Evolutionary conservation across 2,888 invertebrate species (phyloP), one percentile per base, ranked within the genome.

Genomic region (Junonia oenone): DNA sequence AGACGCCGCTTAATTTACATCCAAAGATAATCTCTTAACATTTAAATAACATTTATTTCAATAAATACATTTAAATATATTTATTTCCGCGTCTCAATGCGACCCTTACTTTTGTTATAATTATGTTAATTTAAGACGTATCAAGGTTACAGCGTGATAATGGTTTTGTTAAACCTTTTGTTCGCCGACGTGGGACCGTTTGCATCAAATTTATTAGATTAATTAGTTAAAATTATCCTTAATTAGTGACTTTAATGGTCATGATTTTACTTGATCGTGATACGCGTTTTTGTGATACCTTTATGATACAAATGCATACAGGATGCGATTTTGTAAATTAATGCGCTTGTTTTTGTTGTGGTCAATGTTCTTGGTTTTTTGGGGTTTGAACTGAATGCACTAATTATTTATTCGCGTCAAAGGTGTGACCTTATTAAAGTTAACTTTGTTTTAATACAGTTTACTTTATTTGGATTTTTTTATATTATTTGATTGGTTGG

Each of bases 101-200:
- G 14, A 13, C 43, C 43, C 43, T 43, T 43, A 43, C 8, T 26
- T 14, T 37, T 14, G 31, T 33, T 33, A n/a, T n/a, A 22, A 22
- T 26, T 43, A 43, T 43, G 22, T 8, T 13, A 43, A 43, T 22
- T 13, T 6, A 6, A 37, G 6, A 43, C 26, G 15, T 11, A 38
- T 53, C 53, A 31, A 50, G 56, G 50, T 50, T 46, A 40, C n/a
- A 15, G 13, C 31, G 31, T 45, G 52, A 26, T 40, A 37, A 15
- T 14, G 38, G 29, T 17, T 31, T 40, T 37, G 35, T 8, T 64
- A 63, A 68, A 63, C 68, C 71, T 76, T 77, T 78, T 74, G 71
- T 71, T 61, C 38, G 59, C 64, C 58, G 55, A 66, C 75, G 78
- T 75, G 78, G 72, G 77, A 75, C 14, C 26, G 26, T 17, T 48